These are phyloP conservation scores for Mycalesis mineus DNA, from an alignment of 2,888 invertebrate species.

Conservation along the genomic window DNA sequence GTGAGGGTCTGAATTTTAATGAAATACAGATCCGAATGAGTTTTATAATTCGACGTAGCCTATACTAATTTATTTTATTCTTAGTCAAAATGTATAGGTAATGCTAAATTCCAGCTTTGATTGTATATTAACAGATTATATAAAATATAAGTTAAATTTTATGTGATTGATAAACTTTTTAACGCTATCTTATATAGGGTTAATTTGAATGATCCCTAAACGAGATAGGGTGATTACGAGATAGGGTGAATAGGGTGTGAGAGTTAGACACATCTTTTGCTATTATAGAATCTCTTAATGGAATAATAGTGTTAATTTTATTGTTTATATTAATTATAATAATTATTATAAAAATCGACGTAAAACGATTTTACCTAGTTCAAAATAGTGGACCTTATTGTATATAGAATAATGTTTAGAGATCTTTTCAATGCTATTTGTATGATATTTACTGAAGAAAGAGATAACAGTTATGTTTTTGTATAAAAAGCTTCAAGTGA, in stretches of 20 bases:
- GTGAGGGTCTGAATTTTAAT: neutral
- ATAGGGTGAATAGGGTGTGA: neutral
- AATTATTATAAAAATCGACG: constrained; percentile 34
- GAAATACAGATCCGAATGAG: neutral
- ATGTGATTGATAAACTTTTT: constrained; percentile 8
- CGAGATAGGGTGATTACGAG: neutral
- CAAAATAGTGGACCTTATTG: constrained; percentile 45
- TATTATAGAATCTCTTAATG: constrained; percentile 28
- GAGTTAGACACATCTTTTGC: constrained; percentile 12
- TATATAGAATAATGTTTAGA: constrained; percentile 38
- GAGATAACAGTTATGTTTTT: neutral
- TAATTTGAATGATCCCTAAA: neutral
- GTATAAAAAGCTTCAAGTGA: too few relatives aligned
- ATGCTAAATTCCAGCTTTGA: neutral
- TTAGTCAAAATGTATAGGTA: constrained; percentile 2
- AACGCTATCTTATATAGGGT: constrained; percentile 4
- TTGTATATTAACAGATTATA: neutral
- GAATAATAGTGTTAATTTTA: constrained; percentile 21
- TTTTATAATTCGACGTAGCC: neutral
- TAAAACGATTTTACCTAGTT: constrained; percentile 40
- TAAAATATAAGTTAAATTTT: constrained; percentile 5
- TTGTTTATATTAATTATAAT: constrained; percentile 19
- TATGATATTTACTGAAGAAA: constrained; percentile 1
- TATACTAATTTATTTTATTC: constrained; percentile 1
- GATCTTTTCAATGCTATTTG: constrained; percentile 16